These are phyloP conservation scores for Netelia inedita DNA, from an alignment of 2,888 invertebrate species.

Conservation along the genomic window DNA sequence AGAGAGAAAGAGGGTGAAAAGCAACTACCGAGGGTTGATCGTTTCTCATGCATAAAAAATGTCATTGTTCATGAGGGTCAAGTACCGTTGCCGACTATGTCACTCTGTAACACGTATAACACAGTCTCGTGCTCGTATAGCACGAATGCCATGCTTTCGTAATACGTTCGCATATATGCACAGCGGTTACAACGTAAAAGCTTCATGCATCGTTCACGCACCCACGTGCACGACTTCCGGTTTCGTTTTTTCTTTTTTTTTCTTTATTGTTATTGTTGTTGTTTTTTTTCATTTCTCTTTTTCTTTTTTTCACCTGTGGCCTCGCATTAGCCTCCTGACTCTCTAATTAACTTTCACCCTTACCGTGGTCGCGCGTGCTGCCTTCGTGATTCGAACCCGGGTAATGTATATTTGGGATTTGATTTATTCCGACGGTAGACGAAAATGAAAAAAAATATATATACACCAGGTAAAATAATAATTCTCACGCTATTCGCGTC, in stretches of 20 bases:
- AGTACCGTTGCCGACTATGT: slow-evolving; percentile 74
- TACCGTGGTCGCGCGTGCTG: background rate
- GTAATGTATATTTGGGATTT: slow-evolving; percentile 28
- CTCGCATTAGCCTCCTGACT: slow-evolving; percentile 51
- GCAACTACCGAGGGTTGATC: slow-evolving; percentile 66
- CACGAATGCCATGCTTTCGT: slow-evolving; percentile 44
- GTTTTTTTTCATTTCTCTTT: background rate
- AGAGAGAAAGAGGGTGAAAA: slow-evolving; percentile 68
- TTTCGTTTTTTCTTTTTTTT: background rate
- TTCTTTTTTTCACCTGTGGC: slow-evolving; percentile 56
- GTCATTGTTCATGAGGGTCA: slow-evolving; percentile 70
- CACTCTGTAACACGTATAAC: slow-evolving; percentile 41
- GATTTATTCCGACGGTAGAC: slow-evolving; percentile 50
- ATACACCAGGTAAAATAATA: background rate
- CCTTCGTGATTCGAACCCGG: background rate
- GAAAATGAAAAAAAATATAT: background rate
- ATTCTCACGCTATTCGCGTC: background rate
- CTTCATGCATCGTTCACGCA: slow-evolving; percentile 51
- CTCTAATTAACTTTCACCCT: slow-evolving; percentile 55
- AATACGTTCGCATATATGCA: slow-evolving; percentile 59
- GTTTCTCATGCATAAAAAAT: slow-evolving; percentile 77
- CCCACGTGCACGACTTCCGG: slow-evolving; percentile 58
- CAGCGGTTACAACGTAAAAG: slow-evolving; percentile 32
- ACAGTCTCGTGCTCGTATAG: slow-evolving; percentile 2
- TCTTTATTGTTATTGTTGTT: background rate